These are phyloP conservation scores for Dynastes grantii DNA, from an alignment of 2,888 invertebrate genomes.

Conservation along the genomic window DNA sequence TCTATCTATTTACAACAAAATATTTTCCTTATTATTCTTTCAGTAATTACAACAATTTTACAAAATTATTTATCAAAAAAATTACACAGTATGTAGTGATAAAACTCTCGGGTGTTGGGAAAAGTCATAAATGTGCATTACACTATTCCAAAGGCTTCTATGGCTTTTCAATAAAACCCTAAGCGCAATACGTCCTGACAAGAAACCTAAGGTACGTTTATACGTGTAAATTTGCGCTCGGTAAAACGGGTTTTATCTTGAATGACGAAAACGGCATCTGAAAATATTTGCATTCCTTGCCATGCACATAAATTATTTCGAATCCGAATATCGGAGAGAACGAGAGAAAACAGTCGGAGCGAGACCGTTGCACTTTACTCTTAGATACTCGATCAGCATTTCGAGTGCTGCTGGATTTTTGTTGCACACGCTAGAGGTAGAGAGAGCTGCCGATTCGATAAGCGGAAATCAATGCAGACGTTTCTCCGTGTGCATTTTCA, in stretches of 20 bases:
- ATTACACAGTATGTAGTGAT: too few relatives aligned
- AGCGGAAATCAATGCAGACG: slow-evolving; percentile 45
- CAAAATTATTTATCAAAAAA: too few relatives aligned
- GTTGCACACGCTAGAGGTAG: slow-evolving; percentile 29
- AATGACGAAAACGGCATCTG: not conserved
- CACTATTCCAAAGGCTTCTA: not conserved
- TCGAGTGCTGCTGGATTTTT: slow-evolving; percentile 26
- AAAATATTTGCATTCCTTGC: slow-evolving; percentile 27
- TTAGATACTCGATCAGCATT: slow-evolving; percentile 31
- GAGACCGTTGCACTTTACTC: slow-evolving; percentile 36
- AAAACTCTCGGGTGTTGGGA: too few relatives aligned
- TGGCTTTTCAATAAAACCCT: too few relatives aligned
- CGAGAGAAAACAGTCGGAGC: not conserved
- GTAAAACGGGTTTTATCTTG: slow-evolving; percentile 3
- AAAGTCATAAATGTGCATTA: not conserved
- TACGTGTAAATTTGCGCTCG: slow-evolving; percentile 10
- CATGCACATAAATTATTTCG: slow-evolving; percentile 34
- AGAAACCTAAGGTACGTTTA: not conserved
- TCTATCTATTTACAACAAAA: too few relatives aligned
- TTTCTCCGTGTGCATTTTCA: slow-evolving; percentile 31
- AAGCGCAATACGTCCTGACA: too few relatives aligned
- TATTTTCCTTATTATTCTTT: too few relatives aligned
- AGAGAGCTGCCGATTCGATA: slow-evolving; percentile 37
- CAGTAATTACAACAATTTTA: too few relatives aligned
- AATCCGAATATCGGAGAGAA: slow-evolving; percentile 26